Percentiles rank a stretch among this genome's conserved stretches.
Evolutionary conservation across 1,140 invertebrate species (phyloP).

Genomic region (Manduca sexta): DNA sequence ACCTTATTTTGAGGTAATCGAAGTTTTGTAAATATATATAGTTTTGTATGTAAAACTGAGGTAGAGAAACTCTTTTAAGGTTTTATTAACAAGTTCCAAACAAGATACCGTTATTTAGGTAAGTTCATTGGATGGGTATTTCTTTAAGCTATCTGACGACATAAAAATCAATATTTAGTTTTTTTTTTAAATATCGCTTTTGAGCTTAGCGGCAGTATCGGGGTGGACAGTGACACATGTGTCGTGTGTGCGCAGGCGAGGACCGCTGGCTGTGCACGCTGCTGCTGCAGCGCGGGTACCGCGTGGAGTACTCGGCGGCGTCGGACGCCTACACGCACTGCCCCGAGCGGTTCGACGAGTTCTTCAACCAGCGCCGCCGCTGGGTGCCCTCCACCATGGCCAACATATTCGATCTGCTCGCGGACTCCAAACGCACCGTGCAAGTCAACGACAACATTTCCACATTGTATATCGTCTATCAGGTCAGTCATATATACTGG

Average conservation of each 20-base stretch:
- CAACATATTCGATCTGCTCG: conserved; percentile 94
- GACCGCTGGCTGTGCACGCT: conserved; percentile 97
- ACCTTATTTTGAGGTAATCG: no score
- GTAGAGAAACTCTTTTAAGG: no score
- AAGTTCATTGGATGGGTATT: no score
- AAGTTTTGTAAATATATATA: no score
- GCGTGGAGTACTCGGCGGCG: conserved; percentile 98
- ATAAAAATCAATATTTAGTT: no score
- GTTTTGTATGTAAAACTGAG: no score
- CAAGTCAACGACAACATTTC: conserved; percentile 98
- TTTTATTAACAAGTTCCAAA: no score
- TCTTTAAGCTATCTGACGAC: no score
- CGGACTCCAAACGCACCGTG: conserved; percentile 91
- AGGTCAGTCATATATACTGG: conserved; percentile 66
- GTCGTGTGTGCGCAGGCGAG: conserved; percentile 75
- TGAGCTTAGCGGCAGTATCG: no score
- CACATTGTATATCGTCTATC: conserved; percentile 93
- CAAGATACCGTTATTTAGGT: no score
- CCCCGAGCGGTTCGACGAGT: conserved; percentile 96
- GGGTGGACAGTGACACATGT: neutral
- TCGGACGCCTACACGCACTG: conserved; percentile 98
- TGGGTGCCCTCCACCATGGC: conserved; percentile 98
- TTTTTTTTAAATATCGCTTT: no score
- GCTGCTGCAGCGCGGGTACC: conserved; percentile 94
- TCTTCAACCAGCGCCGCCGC: conserved; percentile 95